phyloP scores from a whole-genome alignment of 2,113 vertebrate species.

The Hyperoodon ampullatus region DNA sequence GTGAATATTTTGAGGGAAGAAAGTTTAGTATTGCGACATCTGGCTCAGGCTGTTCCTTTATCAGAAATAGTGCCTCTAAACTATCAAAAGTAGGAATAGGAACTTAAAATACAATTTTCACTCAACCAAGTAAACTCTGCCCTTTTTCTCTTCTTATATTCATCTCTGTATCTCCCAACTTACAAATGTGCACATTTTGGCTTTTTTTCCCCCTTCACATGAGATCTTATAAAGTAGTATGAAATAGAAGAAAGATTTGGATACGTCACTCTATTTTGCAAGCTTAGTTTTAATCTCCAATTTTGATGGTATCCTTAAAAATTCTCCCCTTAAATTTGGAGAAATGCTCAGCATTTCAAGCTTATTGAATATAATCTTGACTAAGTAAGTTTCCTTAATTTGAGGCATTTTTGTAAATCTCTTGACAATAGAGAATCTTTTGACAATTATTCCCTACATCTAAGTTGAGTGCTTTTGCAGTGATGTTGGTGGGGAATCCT shows the following conservation, averaged over 20 bases:
- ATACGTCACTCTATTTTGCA: constrained; percentile 34
- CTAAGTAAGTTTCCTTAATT: constrained; percentile 12
- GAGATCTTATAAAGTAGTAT: constrained; percentile 10
- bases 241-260: constrained; percentile 22
- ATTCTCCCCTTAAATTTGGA: background rate
- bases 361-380: constrained; percentile 40
- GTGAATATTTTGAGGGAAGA: constrained; percentile 64
- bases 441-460: background rate
- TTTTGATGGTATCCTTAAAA: constrained; percentile 62
- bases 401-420: background rate
- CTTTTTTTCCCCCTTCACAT: background rate
- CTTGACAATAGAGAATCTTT: background rate
- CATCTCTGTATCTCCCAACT: background rate
- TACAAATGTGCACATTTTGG: background rate
- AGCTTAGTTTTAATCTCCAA: constrained; percentile 60
- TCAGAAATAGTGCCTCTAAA: constrained; percentile 67
- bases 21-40: constrained; percentile 54
- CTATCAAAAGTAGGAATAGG: constrained; percentile 14
- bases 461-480: background rate
- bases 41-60: constrained; percentile 70
- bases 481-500: background rate
- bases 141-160: background rate
- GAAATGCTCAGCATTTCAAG: constrained; percentile 33
- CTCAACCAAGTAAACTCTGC: constrained; percentile 16
- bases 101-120: constrained; percentile 68